Evolutionary conservation across 1,140 invertebrate genomes (phyloP).

Genomic region (Mycetomoellerius zeteki): DNA sequence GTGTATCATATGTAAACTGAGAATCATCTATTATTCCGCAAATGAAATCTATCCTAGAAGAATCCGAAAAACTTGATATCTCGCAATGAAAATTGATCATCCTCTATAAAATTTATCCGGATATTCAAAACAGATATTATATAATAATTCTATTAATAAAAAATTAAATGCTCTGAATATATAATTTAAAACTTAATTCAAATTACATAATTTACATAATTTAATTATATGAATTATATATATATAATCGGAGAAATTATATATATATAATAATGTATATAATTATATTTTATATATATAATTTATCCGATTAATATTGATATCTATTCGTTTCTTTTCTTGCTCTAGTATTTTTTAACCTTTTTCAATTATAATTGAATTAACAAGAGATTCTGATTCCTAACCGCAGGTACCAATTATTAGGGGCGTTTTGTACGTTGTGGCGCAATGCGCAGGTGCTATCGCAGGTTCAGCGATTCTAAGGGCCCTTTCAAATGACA

Average conservation of each 20-base stretch:
- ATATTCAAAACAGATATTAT: not conserved
- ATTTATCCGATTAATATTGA: not conserved
- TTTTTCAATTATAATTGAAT: not conserved
- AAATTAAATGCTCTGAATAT: not conserved
- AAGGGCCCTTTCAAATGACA: conserved; percentile 83
- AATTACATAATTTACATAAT: too few species aligned
- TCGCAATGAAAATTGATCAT: conserved; percentile 26
- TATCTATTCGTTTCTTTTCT: not conserved
- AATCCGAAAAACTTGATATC: conserved; percentile 3
- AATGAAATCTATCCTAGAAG: conserved; percentile 1
- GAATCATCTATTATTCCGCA: conserved; percentile 5
- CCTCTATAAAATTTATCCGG: not conserved
- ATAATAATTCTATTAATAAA: not conserved
- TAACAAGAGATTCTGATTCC: not conserved
- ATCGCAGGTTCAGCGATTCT: conserved; percentile 93
- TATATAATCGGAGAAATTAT: too few species aligned
- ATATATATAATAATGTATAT: too few species aligned
- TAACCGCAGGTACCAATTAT: conserved; percentile 87
- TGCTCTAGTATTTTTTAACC: not conserved
- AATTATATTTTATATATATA: too few species aligned
- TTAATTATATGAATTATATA: too few species aligned
- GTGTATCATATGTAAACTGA: conserved; percentile 14
- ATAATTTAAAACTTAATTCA: too few species aligned
- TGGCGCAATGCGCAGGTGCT: conserved; percentile 94
- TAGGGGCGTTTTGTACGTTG: conserved; percentile 92